These are phyloP conservation scores for Rhinoptilus africanus DNA, from an alignment of 2,113 vertebrate genomes.

Conservation along the genomic window DNA sequence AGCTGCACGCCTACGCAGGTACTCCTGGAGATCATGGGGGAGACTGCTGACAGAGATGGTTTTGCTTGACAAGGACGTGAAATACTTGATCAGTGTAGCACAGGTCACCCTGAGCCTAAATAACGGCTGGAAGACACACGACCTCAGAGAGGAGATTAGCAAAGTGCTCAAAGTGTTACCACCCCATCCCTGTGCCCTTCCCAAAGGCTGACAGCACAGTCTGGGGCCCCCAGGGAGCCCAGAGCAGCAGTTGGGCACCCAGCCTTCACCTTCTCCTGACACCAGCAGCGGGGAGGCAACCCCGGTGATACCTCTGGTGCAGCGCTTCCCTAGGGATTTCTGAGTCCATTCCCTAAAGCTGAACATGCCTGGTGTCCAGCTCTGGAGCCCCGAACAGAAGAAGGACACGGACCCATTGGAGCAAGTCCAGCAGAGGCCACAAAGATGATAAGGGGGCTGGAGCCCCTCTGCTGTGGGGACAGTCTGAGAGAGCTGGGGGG, in stretches of 20 bases:
- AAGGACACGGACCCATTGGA: neutral
- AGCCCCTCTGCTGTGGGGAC: neutral
- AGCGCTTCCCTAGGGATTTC: neutral
- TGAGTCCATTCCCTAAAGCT: neutral
- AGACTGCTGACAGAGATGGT: slow-evolving; percentile 2
- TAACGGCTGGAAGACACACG: neutral
- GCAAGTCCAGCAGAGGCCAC: neutral
- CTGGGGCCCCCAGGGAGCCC: neutral
- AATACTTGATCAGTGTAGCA: neutral
- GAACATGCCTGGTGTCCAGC: neutral
- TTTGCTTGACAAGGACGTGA: neutral
- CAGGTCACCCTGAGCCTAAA: neutral
- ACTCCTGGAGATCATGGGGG: neutral
- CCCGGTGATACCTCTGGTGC: rapidly evolving
- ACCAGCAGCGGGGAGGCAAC: neutral
- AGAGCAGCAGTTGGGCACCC: neutral
- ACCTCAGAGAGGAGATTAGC: neutral
- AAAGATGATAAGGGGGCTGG: neutral
- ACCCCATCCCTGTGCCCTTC: neutral
- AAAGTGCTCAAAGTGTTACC: neutral
- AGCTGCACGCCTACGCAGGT: neutral
- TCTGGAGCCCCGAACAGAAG: neutral
- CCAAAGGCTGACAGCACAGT: no score
- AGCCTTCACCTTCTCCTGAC: neutral
- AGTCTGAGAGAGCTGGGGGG: neutral